Evolutionary conservation across 2,113 vertebrate genomes (phyloP).

Genomic region (Megaceryle torquata): DNA sequence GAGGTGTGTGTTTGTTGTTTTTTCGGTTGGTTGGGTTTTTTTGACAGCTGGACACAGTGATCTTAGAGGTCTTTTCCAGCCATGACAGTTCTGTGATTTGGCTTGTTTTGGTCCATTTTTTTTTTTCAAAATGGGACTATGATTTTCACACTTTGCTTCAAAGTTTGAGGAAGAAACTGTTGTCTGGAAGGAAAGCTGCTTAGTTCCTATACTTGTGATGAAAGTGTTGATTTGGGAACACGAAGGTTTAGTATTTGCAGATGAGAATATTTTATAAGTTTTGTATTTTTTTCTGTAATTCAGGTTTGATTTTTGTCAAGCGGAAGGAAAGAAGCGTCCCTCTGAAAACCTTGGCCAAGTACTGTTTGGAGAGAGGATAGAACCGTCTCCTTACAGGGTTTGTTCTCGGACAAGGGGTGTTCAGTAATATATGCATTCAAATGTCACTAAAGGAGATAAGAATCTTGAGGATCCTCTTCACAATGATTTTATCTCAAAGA

Average conservation of each 20-base stretch:
- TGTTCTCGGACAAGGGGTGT: conserved; percentile 20
- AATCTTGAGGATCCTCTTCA: background rate
- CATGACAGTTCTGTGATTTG: too few species aligned
- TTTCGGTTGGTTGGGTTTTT: too few species aligned
- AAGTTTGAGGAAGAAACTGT: background rate
- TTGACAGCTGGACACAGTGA: too few species aligned
- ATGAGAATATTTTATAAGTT: background rate
- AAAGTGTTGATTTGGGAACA: background rate
- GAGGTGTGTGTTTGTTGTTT: too few species aligned
- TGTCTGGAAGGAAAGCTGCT: background rate
- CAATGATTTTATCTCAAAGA: background rate
- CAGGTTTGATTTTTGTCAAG: conserved; percentile 98
- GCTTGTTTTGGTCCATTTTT: background rate
- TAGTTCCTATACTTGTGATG: background rate
- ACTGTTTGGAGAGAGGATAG: conserved; percentile 96
- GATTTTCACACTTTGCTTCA: background rate
- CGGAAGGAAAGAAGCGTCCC: conserved; percentile 84
- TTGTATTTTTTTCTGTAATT: background rate
- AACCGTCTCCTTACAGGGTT: conserved; percentile 96
- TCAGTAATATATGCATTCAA: fast-evolving
- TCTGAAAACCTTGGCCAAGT: conserved; percentile 99
- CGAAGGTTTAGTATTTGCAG: background rate
- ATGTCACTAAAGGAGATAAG: background rate
- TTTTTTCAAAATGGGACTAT: background rate
- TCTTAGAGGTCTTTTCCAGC: too few species aligned